These are phyloP conservation scores for Mythimna ferrago DNA, from an alignment of 2,888 invertebrate species.

Conservation along the genomic window DNA sequence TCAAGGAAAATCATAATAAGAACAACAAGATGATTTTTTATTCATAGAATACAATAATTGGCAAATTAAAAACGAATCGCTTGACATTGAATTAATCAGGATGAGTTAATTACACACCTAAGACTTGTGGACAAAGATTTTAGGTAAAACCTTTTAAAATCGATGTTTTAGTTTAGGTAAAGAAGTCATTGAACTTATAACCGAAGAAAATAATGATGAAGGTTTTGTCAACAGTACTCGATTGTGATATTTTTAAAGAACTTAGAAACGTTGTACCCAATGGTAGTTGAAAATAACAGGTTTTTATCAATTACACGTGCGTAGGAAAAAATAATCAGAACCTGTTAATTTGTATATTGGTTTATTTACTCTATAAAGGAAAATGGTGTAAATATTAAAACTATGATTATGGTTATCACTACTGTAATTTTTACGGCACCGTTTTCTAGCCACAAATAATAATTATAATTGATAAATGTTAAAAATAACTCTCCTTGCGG, in stretches of 20 bases:
- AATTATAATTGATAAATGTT: no score
- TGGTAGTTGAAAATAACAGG: neutral
- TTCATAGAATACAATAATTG: slow-evolving; percentile 28
- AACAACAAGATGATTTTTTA: slow-evolving; percentile 28
- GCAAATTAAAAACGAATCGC: neutral
- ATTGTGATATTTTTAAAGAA: neutral
- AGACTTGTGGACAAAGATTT: no score
- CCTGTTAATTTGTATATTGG: neutral
- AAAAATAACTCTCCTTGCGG: no score
- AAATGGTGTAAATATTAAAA: neutral
- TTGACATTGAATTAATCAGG: slow-evolving; percentile 11
- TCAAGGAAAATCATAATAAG: slow-evolving; percentile 24
- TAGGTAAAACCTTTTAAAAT: neutral
- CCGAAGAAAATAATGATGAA: no score
- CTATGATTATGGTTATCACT: neutral
- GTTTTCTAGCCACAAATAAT: no score
- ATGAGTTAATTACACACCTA: neutral
- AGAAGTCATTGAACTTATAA: neutral
- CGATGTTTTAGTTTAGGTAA: neutral
- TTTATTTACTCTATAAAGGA: neutral
- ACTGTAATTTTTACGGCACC: no score
- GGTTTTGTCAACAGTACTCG: neutral
- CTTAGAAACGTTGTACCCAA: no score
- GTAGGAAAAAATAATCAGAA: no score
- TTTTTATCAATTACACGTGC: no score